Base-by-base conservation (phyloP, 2,797 vertebrate species). In the Bucorvus abyssinicus region DNA sequence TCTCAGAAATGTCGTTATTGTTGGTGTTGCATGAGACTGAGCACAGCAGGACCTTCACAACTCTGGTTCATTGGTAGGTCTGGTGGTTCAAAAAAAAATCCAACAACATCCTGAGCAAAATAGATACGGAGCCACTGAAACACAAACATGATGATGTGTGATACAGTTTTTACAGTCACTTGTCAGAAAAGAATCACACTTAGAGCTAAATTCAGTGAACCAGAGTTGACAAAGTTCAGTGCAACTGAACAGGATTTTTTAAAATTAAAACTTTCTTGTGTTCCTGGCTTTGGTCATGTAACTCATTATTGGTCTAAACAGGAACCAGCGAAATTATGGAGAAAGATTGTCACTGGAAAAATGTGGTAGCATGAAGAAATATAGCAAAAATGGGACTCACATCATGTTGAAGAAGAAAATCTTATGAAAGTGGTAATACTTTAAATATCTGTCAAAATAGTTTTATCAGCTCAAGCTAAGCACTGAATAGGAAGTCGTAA, bases 101-200 rank as follows among this genome's bases (percentile, higher is more conserved):
- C 22, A 74, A 15, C 45, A 67, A 22, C n/a, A 65, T 59, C 74
- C 69, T 74, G 63, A 88, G 78, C 32, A 87, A 90, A 94, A 88
- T 2, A 70, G 70, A 82, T 56, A 55, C 1, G 0, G 32, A 92
- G 42, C 36, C 78, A 55, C 49, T 38, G 21, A 82, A 69, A 82
- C 26, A 79, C 52, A 91, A 84, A 65, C 36, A 63, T 0, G 13
- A 47, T 53, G 71, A 84, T 12, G 82, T 84, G 79, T 84, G 73
- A 93, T 69, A 27, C 22, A 45, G 30, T 45, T 96, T 94, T 86
- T 82, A 56, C 56, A 81, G 50, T 78, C 17, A 26, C 32, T 88
- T 91, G 79, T 75, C 69, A 79, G 67, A 86, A 90, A 78, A 86
- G 23, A 90, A 49, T 84, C 85, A 82, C 79, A 90, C 59, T 78